Conservation (phyloP, 2,888 invertebrate species). For the Hydropsyche betteni region DNA sequence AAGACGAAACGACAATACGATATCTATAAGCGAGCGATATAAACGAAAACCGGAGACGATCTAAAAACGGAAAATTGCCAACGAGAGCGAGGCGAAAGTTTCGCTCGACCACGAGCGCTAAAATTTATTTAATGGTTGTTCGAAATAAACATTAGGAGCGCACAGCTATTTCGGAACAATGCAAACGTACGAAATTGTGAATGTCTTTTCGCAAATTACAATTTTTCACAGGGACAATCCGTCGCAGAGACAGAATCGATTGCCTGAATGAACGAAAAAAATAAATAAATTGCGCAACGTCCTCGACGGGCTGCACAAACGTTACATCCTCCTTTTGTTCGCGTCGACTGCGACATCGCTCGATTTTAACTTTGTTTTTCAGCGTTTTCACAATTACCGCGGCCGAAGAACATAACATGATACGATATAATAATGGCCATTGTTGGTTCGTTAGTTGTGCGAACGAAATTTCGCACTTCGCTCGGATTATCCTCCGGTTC, state of each 20-base stretch:
- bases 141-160: neutral
- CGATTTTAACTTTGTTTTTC: neutral
- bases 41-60: no score
- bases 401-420: neutral
- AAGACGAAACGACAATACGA: no score
- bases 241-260: neutral
- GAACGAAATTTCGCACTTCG: constrained; percentile 2
- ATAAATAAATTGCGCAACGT: neutral
- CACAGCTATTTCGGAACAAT: neutral
- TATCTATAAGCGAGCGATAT: no score
- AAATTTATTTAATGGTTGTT: constrained; percentile 16
- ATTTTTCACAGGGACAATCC: no score
- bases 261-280: neutral
- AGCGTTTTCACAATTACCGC: constrained; percentile 13
- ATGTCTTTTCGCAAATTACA: neutral
- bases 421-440: neutral
- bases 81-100: no score
- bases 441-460: constrained; percentile 15
- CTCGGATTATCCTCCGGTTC: neutral
- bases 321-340: constrained; percentile 21
- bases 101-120: no score
- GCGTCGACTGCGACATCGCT: neutral
- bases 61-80: no score
- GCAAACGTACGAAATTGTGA: neutral
- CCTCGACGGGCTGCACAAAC: neutral